A percentile compares a stretch with the other conserved stretches of the same genome.
phyloP scores from a whole-genome alignment of 2,888 invertebrate species.

The Salticus scenicus region DNA sequence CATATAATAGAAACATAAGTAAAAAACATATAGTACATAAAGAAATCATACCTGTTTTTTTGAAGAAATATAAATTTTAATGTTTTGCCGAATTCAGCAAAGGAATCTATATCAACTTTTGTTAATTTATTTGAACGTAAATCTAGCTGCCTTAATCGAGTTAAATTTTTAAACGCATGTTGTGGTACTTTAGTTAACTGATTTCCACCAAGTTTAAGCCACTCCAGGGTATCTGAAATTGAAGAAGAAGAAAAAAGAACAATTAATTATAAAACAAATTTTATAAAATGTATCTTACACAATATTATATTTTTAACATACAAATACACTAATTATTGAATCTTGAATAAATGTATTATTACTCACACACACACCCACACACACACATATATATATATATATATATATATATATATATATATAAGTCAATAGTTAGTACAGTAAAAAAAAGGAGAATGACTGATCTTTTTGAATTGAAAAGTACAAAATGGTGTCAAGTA shows the following conservation, averaged over 20 bases:
- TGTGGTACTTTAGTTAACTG: constrained; percentile 85
- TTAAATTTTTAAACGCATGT: constrained; percentile 87
- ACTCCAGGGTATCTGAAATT: constrained; percentile 85
- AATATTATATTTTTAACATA: background rate
- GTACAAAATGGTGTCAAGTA: too few species aligned
- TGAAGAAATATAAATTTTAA: constrained; percentile 93
- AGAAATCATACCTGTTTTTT: constrained; percentile 76
- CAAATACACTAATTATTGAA: background rate
- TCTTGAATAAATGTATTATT: constrained; percentile 79
- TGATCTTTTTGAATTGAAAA: too few species aligned
- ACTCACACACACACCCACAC: too few species aligned
- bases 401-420: too few species aligned
- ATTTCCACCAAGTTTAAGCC: constrained; percentile 91
- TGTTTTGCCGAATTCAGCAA: constrained; percentile 90
- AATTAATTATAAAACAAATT: background rate
- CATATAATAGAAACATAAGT: too few species aligned
- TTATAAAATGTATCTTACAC: background rate
- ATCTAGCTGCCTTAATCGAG: constrained; percentile 90
- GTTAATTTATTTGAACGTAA: constrained; percentile 91
- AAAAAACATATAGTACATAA: too few species aligned
- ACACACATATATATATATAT: too few species aligned
- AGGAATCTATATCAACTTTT: constrained; percentile 87
- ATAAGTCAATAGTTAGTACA: too few species aligned
- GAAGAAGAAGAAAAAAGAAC: background rate
- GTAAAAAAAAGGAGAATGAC: too few species aligned